Evolutionary conservation across 2,113 vertebrate genomes (phyloP).

Genomic region (Aegithalos caudatus): DNA sequence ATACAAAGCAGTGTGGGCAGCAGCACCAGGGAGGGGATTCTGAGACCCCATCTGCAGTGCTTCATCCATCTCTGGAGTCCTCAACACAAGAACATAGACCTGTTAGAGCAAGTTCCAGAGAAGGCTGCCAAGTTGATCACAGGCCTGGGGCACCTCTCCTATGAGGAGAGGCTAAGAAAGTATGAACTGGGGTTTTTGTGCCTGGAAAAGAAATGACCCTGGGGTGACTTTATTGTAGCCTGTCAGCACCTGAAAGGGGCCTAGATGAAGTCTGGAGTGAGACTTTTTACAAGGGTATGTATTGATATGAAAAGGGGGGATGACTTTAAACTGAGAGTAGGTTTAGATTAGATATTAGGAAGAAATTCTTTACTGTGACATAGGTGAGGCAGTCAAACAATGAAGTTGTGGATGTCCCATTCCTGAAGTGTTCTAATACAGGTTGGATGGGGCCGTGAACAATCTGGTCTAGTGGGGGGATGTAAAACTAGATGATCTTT

Average conservation of each 20-base stretch:
- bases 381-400: not conserved
- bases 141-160: not conserved
- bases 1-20: accelerated
- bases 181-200: not conserved
- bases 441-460: not conserved
- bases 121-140: not conserved
- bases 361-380: not conserved
- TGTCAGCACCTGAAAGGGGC: not conserved
- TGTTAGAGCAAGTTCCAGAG: accelerated
- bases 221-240: not conserved
- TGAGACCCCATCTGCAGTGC: not conserved
- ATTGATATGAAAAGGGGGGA: not conserved
- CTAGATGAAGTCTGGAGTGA: not conserved
- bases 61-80: not conserved
- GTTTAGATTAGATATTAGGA: not conserved
- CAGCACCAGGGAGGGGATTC: not conserved
- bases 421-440: not conserved
- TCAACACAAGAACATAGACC: not conserved
- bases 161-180: not conserved
- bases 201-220: not conserved
- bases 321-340: not conserved
- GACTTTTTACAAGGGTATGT: not conserved
- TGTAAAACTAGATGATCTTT: not conserved
- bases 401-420: no score
- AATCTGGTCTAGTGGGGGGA: not conserved